These are phyloP conservation scores for Labia minor DNA, from an alignment of 2,888 invertebrate genomes.

Conservation along the genomic window DNA sequence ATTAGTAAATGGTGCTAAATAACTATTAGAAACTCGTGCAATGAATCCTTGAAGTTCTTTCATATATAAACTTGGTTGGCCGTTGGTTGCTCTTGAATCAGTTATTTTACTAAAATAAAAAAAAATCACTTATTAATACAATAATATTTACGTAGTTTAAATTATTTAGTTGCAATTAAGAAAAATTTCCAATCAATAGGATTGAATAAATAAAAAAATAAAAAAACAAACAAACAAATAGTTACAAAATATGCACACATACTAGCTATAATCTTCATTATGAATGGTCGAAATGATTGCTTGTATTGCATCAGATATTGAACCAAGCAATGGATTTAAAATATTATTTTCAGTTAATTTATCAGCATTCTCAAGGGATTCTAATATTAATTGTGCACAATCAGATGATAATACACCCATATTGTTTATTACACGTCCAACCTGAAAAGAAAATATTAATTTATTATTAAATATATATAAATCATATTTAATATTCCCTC, in stretches of 20 bases:
- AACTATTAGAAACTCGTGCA: conserved; percentile 53
- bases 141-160: not conserved
- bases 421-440: conserved; percentile 58
- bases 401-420: conserved; percentile 54
- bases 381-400: conserved; percentile 47
- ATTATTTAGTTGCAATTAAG: no score
- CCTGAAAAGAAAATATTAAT: conserved; percentile 37
- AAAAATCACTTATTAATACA: not conserved
- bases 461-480: not conserved
- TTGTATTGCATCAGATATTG: conserved; percentile 76
- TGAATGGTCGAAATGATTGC: conserved; percentile 90
- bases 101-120: conserved; percentile 34
- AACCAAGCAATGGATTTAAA: conserved; percentile 45
- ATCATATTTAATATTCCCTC: no score
- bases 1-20: conserved; percentile 58
- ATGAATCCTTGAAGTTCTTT: conserved; percentile 82
- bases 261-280: conserved; percentile 55
- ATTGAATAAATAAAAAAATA: no score
- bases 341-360: conserved; percentile 47
- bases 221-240: no score
- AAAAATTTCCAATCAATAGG: no score
- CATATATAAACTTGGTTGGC: conserved; percentile 69
- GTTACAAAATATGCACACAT: conserved; percentile 27
- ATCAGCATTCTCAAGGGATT: conserved; percentile 46
- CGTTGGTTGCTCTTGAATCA: conserved; percentile 36